phyloP scores from a whole-genome alignment of 2,113 vertebrate genomes.

The Phoxinus phoxinus region DNA sequence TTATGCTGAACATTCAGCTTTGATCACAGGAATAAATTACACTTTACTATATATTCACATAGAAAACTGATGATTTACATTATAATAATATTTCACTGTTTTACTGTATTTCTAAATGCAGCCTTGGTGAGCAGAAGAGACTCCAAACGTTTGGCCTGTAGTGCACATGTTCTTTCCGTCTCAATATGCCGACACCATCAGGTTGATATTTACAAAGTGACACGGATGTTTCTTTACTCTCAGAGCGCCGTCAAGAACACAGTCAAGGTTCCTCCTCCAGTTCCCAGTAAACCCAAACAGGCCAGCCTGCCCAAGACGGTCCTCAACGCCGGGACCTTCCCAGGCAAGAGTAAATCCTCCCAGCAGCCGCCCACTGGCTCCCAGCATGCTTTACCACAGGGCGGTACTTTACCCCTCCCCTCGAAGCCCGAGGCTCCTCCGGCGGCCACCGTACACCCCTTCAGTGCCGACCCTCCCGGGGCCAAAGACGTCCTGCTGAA shows the following conservation, averaged over 20 bases:
- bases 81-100: too few species aligned
- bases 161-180: neutral
- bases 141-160: too few species aligned
- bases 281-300: constrained; percentile 94
- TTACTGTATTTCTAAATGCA: too few species aligned
- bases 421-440: constrained; percentile 90
- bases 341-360: constrained; percentile 79
- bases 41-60: too few species aligned
- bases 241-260: constrained; percentile 82
- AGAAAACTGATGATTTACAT: too few species aligned
- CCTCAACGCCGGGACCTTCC: constrained; percentile 72
- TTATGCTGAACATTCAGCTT: too few species aligned
- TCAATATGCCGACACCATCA: neutral
- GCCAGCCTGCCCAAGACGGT: constrained; percentile 82
- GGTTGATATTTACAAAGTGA: neutral
- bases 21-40: too few species aligned
- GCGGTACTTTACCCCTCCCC: constrained; percentile 79
- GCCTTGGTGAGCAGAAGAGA: too few species aligned
- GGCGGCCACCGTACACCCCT: constrained; percentile 90
- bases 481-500: constrained; percentile 87
- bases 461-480: constrained; percentile 87
- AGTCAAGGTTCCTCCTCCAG: constrained; percentile 92
- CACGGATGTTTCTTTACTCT: constrained; percentile 52
- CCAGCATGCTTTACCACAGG: constrained; percentile 52
- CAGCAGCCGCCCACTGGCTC: constrained; percentile 73